A percentile compares a stretch with the other conserved stretches of the same genome.
Evolutionary conservation across 2,888 invertebrate species (phyloP).

Genomic region (Tipula confusa): DNA sequence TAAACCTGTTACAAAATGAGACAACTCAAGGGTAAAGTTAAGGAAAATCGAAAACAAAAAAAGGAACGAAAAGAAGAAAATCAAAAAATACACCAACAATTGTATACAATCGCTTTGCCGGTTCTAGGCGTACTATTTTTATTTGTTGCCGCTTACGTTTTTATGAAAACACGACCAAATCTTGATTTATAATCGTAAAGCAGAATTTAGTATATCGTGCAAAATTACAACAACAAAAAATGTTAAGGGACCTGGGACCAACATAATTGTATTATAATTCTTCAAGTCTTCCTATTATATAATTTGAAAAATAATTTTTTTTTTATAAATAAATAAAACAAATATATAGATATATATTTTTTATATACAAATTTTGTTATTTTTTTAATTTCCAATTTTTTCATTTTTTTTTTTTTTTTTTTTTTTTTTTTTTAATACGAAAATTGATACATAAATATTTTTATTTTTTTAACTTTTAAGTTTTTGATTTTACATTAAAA

Average conservation of each 20-base stretch:
- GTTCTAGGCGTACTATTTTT: conserved; percentile 64
- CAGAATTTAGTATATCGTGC: too few relatives aligned
- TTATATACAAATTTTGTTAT: conserved; percentile 20
- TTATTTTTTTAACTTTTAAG: conserved; percentile 5
- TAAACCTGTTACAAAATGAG: conserved; percentile 56
- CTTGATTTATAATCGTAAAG: not conserved
- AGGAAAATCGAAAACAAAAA: conserved; percentile 79
- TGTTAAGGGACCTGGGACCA: not conserved
- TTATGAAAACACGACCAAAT: conserved; percentile 66
- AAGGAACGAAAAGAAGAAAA: conserved; percentile 82
- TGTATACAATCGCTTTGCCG: conserved; percentile 74
- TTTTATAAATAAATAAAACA: not conserved
- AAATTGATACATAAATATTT: conserved; percentile 25
- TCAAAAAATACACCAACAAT: conserved; percentile 69
- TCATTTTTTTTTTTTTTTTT: not conserved
- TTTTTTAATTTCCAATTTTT: not conserved
- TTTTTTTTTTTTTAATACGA: not conserved
- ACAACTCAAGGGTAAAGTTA: conserved; percentile 73
- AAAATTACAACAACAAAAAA: too few relatives aligned
- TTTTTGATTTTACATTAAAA: not conserved
- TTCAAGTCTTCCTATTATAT: not conserved
- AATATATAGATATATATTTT: not conserved
- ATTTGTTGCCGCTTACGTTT: conserved; percentile 70
- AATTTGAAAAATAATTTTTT: too few relatives aligned
- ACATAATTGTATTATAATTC: not conserved